A percentile compares a stretch with the other conserved stretches of the same genome.
Evolutionary conservation across 2,797 vertebrate species (phyloP).

Genomic region (Pogoniulus pusillus): DNA sequence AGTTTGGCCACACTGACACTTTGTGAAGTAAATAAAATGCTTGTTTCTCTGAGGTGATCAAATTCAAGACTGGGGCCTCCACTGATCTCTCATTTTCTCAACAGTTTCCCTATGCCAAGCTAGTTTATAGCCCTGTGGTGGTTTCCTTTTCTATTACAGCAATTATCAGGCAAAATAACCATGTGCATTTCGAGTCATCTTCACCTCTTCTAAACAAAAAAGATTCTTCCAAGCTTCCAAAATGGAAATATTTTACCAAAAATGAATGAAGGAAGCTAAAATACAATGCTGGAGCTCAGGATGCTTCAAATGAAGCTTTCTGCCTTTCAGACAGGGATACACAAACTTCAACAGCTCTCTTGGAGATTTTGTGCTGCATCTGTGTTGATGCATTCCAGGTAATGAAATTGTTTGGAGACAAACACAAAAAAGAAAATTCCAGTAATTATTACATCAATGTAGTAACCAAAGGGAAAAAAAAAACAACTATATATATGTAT

Average conservation of each 20-base stretch:
- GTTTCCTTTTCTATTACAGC: background rate
- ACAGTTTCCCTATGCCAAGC: background rate
- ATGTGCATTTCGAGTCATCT: background rate
- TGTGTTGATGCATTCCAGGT: background rate
- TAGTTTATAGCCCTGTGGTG: background rate
- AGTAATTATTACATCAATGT: constrained; percentile 33
- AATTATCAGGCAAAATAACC: constrained; percentile 30
- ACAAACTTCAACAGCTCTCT: background rate
- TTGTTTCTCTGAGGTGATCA: background rate
- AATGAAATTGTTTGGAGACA: constrained; percentile 19
- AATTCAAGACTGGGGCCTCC: background rate
- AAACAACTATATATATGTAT: too few species aligned
- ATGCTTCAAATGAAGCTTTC: background rate
- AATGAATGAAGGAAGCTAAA: constrained; percentile 7
- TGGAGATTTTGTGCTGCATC: constrained; percentile 5
- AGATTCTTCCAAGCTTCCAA: background rate
- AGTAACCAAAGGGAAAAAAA: constrained; percentile 36
- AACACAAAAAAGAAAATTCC: constrained; percentile 26
- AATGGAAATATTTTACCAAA: background rate
- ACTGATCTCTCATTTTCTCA: background rate
- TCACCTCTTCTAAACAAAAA: constrained; percentile 18
- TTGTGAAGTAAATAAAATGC: background rate
- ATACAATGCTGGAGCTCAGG: background rate
- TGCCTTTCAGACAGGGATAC: background rate
- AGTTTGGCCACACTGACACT: background rate